Conservation (phyloP, 30 jellyfish, hydroid and myxozoan genomes). For the Hydra vulgaris region DNA sequence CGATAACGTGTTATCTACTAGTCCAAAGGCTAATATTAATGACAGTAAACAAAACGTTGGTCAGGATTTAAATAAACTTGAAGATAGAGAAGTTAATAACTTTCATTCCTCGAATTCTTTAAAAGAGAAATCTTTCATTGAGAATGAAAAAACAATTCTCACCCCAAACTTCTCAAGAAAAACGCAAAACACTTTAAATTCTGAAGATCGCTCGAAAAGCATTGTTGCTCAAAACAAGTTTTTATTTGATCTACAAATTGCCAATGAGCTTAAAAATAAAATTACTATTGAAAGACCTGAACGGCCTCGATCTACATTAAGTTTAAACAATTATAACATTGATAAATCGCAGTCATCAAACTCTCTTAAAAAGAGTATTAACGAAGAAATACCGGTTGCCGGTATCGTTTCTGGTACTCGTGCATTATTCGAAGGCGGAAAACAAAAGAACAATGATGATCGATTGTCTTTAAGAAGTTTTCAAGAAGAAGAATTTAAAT, state of each 20-base stretch:
- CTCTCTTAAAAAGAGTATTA: conserved; percentile 11
- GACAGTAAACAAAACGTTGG: no score
- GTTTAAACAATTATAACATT: background rate
- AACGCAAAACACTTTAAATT: background rate
- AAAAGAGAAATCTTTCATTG: background rate
- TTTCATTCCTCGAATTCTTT: background rate
- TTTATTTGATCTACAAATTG: conserved; percentile 24
- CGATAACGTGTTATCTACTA: no score
- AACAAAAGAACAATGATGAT: background rate
- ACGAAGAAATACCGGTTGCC: conserved; percentile 10
- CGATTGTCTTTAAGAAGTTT: background rate
- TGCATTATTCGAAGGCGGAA: conserved; percentile 19
- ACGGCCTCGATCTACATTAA: conserved; percentile 5
- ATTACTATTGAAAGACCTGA: background rate
- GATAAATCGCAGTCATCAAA: background rate
- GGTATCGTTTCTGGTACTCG: conserved; percentile 28
- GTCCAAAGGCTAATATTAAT: no score
- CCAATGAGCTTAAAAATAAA: conserved; percentile 12
- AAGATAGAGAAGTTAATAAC: background rate
- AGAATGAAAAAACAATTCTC: background rate
- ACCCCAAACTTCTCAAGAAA: background rate
- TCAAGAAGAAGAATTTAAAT: conserved; percentile 1
- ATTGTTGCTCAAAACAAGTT: conserved; percentile 20
- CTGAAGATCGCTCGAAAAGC: conserved; percentile 8
- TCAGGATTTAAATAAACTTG: background rate